These are phyloP conservation scores for Setophaga petechia DNA, from an alignment of 2,113 vertebrate genomes.

Conservation along the genomic window DNA sequence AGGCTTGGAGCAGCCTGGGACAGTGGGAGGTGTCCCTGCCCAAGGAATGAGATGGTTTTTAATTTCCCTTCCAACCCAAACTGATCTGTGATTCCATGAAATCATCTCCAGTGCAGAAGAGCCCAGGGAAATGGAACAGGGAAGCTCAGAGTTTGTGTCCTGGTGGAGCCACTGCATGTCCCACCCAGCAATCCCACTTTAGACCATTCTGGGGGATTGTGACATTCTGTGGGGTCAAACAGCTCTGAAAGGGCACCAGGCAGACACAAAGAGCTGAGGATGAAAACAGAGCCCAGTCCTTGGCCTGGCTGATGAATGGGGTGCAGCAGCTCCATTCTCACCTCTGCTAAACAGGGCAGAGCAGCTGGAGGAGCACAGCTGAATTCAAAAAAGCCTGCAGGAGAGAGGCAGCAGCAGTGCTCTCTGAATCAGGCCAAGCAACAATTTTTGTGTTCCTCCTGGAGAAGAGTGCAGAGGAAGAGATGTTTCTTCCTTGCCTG, in stretches of 20 bases:
- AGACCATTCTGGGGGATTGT: neutral
- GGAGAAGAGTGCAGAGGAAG: neutral
- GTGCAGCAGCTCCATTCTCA: neutral
- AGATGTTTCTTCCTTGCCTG: neutral
- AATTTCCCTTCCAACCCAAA: neutral
- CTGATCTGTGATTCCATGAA: neutral
- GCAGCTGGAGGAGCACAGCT: neutral
- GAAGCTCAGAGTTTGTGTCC: neutral
- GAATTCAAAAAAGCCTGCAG: slow-evolving; percentile 31
- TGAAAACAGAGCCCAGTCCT: neutral
- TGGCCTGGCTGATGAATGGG: neutral
- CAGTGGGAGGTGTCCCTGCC: neutral
- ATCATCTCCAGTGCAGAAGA: neutral
- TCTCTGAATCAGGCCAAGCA: neutral
- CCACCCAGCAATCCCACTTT: neutral
- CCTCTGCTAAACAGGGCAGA: neutral
- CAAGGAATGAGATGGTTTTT: neutral
- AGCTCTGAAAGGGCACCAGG: neutral
- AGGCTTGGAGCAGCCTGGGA: neutral
- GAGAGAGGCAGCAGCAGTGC: neutral
- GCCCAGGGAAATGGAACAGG: neutral
- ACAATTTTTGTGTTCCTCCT: neutral
- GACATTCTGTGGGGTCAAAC: neutral
- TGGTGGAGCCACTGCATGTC: neutral
- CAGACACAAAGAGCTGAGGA: neutral